Evolutionary conservation across 37 sponge, comb jelly and placozoan genomes (phyloP).

Genomic region (Petrosia ficiformis): DNA sequence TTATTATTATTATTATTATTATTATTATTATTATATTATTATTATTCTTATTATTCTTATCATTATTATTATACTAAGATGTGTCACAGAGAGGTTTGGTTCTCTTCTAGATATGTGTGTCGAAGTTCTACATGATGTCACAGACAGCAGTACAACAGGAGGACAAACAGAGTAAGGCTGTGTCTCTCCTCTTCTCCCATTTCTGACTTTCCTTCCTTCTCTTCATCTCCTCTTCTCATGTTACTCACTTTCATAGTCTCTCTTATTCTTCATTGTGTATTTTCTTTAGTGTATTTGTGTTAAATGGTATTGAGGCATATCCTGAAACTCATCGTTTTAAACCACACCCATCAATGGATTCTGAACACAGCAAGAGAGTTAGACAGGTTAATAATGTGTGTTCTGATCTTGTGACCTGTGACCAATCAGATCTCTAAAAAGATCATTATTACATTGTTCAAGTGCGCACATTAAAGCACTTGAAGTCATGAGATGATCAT

Average conservation of each 20-base stretch:
- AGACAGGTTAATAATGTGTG: slow-evolving; percentile 2
- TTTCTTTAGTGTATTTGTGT: not conserved
- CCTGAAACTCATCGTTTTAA: not conserved
- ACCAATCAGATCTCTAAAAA: too few species aligned
- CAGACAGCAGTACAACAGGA: slow-evolving; percentile 40
- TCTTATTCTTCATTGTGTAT: not conserved
- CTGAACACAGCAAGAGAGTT: slow-evolving; percentile 19
- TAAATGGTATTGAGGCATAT: not conserved
- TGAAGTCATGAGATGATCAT: too few species aligned
- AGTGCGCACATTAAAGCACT: too few species aligned
- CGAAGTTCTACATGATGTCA: slow-evolving; percentile 74
- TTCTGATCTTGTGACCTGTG: too few species aligned
- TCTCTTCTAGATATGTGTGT: slow-evolving; percentile 65
- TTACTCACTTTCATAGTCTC: not conserved
- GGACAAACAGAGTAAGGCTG: slow-evolving; percentile 50
- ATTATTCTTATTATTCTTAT: not conserved
- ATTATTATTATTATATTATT: not conserved
- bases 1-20: not conserved
- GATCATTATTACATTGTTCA: too few species aligned
- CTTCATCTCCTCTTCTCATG: too few species aligned
- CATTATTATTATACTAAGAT: slow-evolving; percentile 7
- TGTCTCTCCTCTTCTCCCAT: not conserved
- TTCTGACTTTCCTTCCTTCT: not conserved
- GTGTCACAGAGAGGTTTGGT: slow-evolving; percentile 60
- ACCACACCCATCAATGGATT: not conserved